Percentiles rank a stretch among this genome's conserved stretches.
Evolutionary conservation across 1,140 invertebrate species (phyloP).

Genomic region (Pachyrhynchus sulphureomaculatus): DNA sequence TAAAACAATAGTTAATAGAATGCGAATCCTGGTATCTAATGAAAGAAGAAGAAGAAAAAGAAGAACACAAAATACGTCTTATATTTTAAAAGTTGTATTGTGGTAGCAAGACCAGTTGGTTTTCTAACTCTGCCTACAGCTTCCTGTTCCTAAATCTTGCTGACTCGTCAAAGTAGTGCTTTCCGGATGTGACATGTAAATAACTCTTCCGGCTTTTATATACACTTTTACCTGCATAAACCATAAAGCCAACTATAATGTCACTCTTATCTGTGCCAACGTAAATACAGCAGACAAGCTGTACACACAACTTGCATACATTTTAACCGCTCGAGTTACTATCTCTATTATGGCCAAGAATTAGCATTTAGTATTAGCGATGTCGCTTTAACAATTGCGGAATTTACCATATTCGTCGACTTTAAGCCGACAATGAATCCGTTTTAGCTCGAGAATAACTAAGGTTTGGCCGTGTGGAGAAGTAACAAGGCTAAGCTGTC

Average conservation of each 20-base stretch:
- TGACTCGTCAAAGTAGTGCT: no score
- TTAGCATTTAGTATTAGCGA: conserved; percentile 24
- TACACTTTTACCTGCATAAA: background rate
- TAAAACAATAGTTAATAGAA: no score
- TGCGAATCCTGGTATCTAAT: no score
- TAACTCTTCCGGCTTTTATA: no score
- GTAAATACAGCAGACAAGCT: conserved; percentile 17
- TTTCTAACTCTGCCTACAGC: no score
- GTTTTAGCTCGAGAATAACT: conserved; percentile 19
- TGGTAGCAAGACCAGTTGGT: no score
- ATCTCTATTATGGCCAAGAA: conserved; percentile 21
- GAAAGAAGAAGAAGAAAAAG: no score
- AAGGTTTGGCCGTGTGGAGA: conserved; percentile 16
- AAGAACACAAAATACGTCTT: no score
- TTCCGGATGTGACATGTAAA: no score
- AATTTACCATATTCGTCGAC: conserved; percentile 26
- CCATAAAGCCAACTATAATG: background rate
- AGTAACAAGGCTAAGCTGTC: conserved; percentile 12
- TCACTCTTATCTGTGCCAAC: conserved; percentile 7
- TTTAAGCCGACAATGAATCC: conserved; percentile 13
- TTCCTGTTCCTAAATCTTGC: no score
- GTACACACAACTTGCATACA: conserved; percentile 22
- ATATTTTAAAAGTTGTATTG: no score
- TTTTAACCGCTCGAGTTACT: conserved; percentile 23
- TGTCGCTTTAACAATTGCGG: conserved; percentile 21